phyloP scores from a whole-genome alignment of 2,113 vertebrate species.

The Bos indicus region DNA sequence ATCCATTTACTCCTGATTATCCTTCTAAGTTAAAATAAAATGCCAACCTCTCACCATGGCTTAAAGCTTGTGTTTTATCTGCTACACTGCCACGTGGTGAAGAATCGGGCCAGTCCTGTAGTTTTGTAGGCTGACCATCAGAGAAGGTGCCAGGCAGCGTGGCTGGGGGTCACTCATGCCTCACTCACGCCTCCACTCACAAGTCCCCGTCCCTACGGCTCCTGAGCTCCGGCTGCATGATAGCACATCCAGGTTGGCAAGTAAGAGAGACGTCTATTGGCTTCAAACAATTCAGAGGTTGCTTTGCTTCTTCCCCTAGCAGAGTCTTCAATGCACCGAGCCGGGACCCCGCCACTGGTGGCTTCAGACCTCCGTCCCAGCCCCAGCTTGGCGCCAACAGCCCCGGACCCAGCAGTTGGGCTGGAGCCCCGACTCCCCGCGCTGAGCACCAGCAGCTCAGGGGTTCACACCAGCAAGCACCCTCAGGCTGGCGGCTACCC shows the following conservation, averaged over 20 bases:
- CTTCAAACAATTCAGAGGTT: not conserved
- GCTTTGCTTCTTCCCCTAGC: not conserved
- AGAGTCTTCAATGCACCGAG: not conserved
- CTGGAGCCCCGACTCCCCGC: not conserved
- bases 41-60: not conserved
- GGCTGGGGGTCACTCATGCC: no score
- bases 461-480: not conserved
- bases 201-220: not conserved
- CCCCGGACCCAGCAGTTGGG: accelerated
- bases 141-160: not conserved
- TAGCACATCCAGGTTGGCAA: not conserved
- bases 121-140: not conserved
- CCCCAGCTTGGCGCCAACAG: not conserved
- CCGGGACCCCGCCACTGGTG: not conserved
- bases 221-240: not conserved
- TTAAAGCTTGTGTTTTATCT: not conserved
- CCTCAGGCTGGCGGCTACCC: not conserved
- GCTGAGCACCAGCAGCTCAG: not conserved
- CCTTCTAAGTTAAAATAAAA: slow-evolving; percentile 73
- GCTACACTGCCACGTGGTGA: not conserved
- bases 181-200: not conserved
- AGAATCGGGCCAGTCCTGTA: not conserved
- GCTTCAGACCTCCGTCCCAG: not conserved
- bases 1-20: not conserved
- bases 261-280: not conserved